Evolutionary conservation across 1,140 invertebrate genomes (phyloP), one percentile per base, ranked within the genome.

Genomic region (Drosophila kurseongensis): DNA sequence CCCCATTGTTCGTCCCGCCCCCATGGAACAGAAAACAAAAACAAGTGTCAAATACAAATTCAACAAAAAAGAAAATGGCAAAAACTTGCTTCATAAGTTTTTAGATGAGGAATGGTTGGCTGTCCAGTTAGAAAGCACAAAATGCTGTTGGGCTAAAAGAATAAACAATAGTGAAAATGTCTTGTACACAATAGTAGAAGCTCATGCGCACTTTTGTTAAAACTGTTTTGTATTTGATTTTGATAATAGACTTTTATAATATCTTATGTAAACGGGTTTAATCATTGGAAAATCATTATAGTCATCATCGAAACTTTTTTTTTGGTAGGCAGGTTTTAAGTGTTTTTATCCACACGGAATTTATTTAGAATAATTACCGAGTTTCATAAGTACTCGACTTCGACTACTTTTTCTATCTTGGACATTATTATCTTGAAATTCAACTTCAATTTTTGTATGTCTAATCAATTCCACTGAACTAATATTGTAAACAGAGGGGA

Each of bases 1-100:
- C 12, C 58, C 50, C 58, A 56, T 61, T 61, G 59, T 57, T 16
- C 38, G 51, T 38, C 16, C 16, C 16, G 23, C 23, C n/a, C 65
- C 61, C 10, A n/a, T n/a, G 27, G 45, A 27, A 45, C n/a, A 14
- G 40, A 35, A 74, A 66, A 84, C 67, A 80, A 86, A 86, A 84
- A 71, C 75, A 80, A 83, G 83, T 83, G 83, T 89, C 83, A 89
- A 78, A 75, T 47, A 71, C 83, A 79, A 82, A 54, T 63, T 75
- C 61, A 80, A 58, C 51, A 47, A 56, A 60, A 40, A 52, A 36
- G 18, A 59, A 63, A 69, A 82, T 54, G 60, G 36, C 54, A 60
- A 54, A 44, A 78, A 79, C 69, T 73, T 81, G 82, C 69, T 82
- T 71, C 78, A 85, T 81, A 77, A 78, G 72, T 84, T 82, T 8